Conservation (phyloP, 2,888 invertebrate species). For the Troilus luridus region DNA sequence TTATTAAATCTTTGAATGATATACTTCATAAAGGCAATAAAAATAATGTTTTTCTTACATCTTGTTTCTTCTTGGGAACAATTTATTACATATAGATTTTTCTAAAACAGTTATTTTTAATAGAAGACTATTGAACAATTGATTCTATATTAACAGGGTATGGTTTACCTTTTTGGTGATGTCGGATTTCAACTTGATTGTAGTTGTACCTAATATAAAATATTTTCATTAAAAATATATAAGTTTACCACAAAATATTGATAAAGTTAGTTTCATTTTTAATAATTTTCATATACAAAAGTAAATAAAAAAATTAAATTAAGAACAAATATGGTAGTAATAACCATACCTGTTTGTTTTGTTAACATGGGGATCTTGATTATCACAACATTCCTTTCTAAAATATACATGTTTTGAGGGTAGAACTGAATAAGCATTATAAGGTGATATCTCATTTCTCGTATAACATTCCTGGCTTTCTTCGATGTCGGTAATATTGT, state of each 20-base stretch:
- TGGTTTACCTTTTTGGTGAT: constrained; percentile 1
- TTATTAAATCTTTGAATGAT: neutral
- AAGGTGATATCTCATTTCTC: neutral
- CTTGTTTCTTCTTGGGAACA: constrained; percentile 10
- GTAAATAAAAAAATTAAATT: neutral
- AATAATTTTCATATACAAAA: neutral
- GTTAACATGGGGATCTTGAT: constrained; percentile 4
- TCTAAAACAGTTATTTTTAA: constrained; percentile 12
- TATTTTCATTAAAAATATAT: neutral
- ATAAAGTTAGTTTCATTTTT: neutral
- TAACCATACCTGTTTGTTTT: constrained; percentile 8
- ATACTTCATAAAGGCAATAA: neutral
- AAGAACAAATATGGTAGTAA: neutral
- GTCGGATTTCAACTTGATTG: constrained; percentile 31
- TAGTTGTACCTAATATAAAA: constrained; percentile 53
- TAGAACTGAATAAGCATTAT: neutral
- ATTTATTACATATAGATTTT: neutral
- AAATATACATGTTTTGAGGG: neutral
- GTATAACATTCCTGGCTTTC: neutral
- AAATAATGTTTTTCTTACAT: neutral
- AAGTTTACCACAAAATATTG: neutral
- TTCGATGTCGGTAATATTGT: constrained; percentile 29
- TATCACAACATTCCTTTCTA: neutral
- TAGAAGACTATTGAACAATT: neutral
- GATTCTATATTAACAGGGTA: neutral